Percentiles rank a stretch among this genome's conserved stretches.
Evolutionary conservation across 1,140 invertebrate genomes (phyloP).

Genomic region (Aleiodes sp.): DNA sequence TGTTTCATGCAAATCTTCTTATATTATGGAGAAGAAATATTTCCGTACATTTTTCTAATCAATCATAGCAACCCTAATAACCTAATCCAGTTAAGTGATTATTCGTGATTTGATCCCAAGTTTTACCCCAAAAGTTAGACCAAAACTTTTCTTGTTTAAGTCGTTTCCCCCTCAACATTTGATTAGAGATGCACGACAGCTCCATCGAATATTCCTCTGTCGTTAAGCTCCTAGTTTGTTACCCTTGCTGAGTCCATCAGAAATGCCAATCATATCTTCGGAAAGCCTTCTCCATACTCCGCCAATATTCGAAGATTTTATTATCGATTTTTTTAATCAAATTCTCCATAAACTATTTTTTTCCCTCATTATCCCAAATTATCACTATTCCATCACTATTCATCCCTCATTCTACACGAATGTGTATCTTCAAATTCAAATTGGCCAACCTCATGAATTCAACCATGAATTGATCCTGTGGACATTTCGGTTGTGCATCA

Average conservation of each 20-base stretch:
- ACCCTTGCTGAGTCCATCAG: background rate
- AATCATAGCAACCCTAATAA: too few species aligned
- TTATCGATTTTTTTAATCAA: background rate
- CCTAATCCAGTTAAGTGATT: background rate
- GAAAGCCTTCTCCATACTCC: too few species aligned
- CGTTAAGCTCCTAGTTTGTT: background rate
- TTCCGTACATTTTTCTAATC: too few species aligned
- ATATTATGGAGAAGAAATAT: too few species aligned
- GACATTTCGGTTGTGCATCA: background rate
- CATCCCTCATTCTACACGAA: background rate
- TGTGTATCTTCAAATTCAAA: background rate
- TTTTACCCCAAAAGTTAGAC: background rate
- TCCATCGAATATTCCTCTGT: slow-evolving; percentile 46
- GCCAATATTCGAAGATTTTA: background rate
- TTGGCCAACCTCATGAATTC: background rate
- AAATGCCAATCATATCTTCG: background rate
- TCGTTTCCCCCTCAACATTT: slow-evolving; percentile 28
- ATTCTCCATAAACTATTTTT: background rate
- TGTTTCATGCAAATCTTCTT: too few species aligned
- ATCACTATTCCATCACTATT: background rate
- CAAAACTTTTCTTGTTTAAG: slow-evolving; percentile 12
- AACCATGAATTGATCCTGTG: background rate
- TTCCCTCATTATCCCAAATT: background rate
- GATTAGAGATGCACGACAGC: slow-evolving; percentile 47
- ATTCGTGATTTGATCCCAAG: background rate